Evolutionary conservation across 2,888 invertebrate genomes (phyloP).

Genomic region (Pandemis corylana): DNA sequence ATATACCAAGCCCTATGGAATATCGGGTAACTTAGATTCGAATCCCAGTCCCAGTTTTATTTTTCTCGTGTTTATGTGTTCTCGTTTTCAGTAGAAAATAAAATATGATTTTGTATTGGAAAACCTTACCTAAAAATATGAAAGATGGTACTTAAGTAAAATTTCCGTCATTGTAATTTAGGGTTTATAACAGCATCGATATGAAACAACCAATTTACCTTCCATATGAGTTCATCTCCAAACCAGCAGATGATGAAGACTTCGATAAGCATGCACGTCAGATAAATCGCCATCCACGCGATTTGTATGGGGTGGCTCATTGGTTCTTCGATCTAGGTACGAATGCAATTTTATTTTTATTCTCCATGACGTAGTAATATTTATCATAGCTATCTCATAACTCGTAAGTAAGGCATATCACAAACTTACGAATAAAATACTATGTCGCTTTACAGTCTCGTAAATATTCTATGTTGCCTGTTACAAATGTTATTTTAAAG

Average conservation of each 20-base stretch:
- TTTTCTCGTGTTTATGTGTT: too few relatives aligned
- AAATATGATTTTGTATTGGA: too few relatives aligned
- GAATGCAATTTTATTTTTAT: slow-evolving; percentile 1
- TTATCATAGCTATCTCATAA: not conserved
- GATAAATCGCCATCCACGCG: slow-evolving; percentile 80
- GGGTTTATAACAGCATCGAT: not conserved
- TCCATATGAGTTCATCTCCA: slow-evolving; percentile 79
- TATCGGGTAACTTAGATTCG: too few relatives aligned
- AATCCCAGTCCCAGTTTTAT: too few relatives aligned
- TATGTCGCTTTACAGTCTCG: not conserved
- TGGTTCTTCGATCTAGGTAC: slow-evolving; percentile 77
- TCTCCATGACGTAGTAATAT: not conserved
- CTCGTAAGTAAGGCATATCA: not conserved
- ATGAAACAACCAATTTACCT: slow-evolving; percentile 60
- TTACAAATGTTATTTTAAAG: not conserved
- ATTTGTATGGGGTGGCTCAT: slow-evolving; percentile 78
- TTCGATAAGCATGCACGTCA: slow-evolving; percentile 81
- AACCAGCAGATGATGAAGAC: slow-evolving; percentile 83
- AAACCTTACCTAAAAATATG: too few relatives aligned
- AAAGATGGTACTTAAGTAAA: too few relatives aligned
- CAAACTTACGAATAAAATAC: not conserved
- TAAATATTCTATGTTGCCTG: slow-evolving; percentile 1
- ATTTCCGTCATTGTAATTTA: too few relatives aligned
- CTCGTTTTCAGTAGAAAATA: too few relatives aligned
- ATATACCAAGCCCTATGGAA: too few relatives aligned